Percentiles rank a stretch among this genome's conserved stretches.
Conservation (phyloP, 2,888 invertebrate genomes). For the Sminthurides aquaticus region DNA sequence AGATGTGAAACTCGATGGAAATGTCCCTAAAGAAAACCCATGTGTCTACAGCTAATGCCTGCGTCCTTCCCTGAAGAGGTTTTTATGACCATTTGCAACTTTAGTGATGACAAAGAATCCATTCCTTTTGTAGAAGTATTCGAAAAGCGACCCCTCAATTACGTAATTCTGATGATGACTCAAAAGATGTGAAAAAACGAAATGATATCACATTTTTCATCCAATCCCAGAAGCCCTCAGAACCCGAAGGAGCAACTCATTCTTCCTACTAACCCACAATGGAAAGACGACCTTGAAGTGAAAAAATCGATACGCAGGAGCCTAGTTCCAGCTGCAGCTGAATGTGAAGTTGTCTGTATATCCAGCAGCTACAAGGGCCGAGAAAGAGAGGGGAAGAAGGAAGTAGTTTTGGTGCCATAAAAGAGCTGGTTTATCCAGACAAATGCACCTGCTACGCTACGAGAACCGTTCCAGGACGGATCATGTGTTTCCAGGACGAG, state of each 20-base stretch:
- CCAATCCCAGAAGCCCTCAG: too few species aligned
- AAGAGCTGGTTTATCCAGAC: too few species aligned
- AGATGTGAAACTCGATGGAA: too few species aligned
- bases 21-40: too few species aligned
- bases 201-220: not conserved
- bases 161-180: not conserved
- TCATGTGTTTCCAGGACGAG: too few species aligned
- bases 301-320: slow-evolving; percentile 1
- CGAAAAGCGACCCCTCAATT: not conserved
- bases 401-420: too few species aligned
- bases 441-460: not conserved
- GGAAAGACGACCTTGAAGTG: slow-evolving; percentile 2
- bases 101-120: too few species aligned
- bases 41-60: too few species aligned
- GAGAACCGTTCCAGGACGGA: not conserved
- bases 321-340: not conserved
- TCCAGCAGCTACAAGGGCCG: not conserved
- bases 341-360: too few species aligned
- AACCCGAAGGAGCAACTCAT: not conserved
- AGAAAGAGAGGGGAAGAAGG: not conserved
- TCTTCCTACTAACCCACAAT: not conserved
- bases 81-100: too few species aligned
- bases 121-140: not conserved
- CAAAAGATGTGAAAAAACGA: not conserved
- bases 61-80: too few species aligned